Conservation (phyloP, 2,888 invertebrate species). For the Acrobasis suavella region DNA sequence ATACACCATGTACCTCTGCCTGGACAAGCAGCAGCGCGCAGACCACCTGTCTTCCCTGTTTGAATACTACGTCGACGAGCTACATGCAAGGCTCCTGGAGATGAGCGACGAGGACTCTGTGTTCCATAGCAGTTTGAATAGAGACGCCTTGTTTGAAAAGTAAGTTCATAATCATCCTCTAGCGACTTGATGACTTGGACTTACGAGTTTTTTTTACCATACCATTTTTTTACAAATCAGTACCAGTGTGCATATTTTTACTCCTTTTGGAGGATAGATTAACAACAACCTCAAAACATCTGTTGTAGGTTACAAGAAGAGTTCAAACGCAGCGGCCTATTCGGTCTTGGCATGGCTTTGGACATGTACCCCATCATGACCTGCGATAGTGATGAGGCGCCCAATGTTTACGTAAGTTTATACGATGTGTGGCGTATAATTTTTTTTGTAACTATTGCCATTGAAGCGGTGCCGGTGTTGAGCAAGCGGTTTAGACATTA, state of each 20-base stretch:
- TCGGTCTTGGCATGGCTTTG: constrained; percentile 86
- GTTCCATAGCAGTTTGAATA: constrained; percentile 62
- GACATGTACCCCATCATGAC: constrained; percentile 88
- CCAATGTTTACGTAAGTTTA: constrained; percentile 81
- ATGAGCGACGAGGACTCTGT: constrained; percentile 76
- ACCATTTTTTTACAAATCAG: too few species aligned
- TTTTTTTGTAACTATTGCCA: too few species aligned
- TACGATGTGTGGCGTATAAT: background rate
- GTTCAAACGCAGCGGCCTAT: constrained; percentile 84
- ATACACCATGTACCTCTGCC: constrained; percentile 85
- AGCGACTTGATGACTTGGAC: too few species aligned
- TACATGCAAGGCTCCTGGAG: constrained; percentile 78
- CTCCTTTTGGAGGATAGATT: too few species aligned
- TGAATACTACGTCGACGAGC: constrained; percentile 82
- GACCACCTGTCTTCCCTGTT: constrained; percentile 82
- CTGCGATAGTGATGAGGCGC: constrained; percentile 87
- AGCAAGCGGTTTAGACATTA: too few species aligned
- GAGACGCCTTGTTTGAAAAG: constrained; percentile 80
- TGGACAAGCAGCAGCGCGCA: constrained; percentile 83
- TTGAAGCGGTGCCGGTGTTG: too few species aligned
- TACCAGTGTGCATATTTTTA: too few species aligned
- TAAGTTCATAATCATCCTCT: constrained; percentile 50
- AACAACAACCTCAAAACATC: background rate
- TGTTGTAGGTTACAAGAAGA: constrained; percentile 83
- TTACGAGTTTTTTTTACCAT: too few species aligned